Base-by-base conservation (phyloP, 2,113 vertebrate species). In the Tachuris rubrigastra region DNA sequence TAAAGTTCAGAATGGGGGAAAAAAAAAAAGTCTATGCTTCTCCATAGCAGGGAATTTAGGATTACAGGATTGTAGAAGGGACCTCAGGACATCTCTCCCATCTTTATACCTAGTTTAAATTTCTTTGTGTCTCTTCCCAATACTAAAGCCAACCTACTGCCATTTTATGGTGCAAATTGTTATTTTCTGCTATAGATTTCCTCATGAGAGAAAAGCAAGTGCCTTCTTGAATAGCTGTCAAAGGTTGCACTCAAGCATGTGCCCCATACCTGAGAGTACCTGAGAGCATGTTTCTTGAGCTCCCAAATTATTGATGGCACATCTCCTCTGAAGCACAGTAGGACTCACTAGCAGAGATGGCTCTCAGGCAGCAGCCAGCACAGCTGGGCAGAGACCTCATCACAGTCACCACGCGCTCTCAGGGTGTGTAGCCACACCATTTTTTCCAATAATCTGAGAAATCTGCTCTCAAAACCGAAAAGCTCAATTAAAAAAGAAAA, bases 241-340 rank as follows among this genome's bases (percentile, higher is more conserved):
- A 47, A 49, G 39, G 22, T 73, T 55, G 27, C 1, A 5, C 35
- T 49, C 1, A 1, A 79, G 46, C 35, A n/a, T 1, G 2, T 2
- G 6, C 21, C 27, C 47, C 12, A 7, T 5, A 52, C 27, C 24
- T 9, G 13, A 7, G 30, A 22, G 53, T 3, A 33, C 23, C 27
- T 72, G 23, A 30, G 31, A n/a, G 35, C 9, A 2, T 2, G 15
- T 44, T 46, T 85, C 60, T 63, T 1, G 0, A 63, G 55, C 49
- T 63, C 28, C 28, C 37, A 56, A 42, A 8, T 18, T 27, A 5
- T 6, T 31, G n/a, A 44, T 66, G 72, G 39, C n/a, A 22, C 0
- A 0, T 66, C 52, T 25, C 17, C 33, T 52, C 14, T 10, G 71
- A 49, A 56, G 28, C 1, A 0, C 1, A 2, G 18, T 3, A 10